Base-by-base conservation (phyloP, 2,797 vertebrate genomes). In the Aeoliscus strigatus region DNA sequence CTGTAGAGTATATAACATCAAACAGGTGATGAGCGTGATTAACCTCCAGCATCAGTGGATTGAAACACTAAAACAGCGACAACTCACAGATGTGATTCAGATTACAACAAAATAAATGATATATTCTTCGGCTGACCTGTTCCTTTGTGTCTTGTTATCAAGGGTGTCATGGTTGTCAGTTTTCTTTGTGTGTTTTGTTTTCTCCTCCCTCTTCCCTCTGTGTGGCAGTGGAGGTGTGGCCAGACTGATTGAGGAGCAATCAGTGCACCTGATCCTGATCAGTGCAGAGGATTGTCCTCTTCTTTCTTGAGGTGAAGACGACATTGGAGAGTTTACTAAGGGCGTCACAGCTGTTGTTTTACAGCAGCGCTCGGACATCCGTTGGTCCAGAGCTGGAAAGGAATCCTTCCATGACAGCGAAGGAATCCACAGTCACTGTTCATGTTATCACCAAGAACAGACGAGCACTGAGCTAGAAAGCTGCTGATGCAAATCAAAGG, bases 31-130 rank as follows among this genome's bases (percentile, higher is more conserved):
- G 18, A 21, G 3, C 18, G 3, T 3, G 18, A 21, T 21, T 3
- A 21, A 21, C 18, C 3, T 6, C 18, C 3, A 6, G 30, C 36
- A 49, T 66, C 33, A 39, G 43, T n/a, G 2, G 38, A 38, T 27
- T 25, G 36, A 26, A 33, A 57, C 41, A 28, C 1, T 24, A 23
- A 44, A 17, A 3, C 15, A 3, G 0, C 2, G 2, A 25, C 39
- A 34, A 38, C 58, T 63, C 32, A 77, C 61, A 61, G 67, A 46
- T 46, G 54, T 26, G 51, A 69, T 56, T 51, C 39, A 48, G 64
- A 74, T 74, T 45, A 54, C 70, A 69, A 64, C 44, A 41, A 46
- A 69, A 54, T 60, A 5, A 63, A 67, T 72, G 49, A 46, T 38
- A 40, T 43, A 33, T 11, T 33, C 27, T 34, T 39, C 8, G 2